Evolutionary conservation across 2,888 invertebrate species (phyloP).

Genomic region (Caradrina clavipalpis): DNA sequence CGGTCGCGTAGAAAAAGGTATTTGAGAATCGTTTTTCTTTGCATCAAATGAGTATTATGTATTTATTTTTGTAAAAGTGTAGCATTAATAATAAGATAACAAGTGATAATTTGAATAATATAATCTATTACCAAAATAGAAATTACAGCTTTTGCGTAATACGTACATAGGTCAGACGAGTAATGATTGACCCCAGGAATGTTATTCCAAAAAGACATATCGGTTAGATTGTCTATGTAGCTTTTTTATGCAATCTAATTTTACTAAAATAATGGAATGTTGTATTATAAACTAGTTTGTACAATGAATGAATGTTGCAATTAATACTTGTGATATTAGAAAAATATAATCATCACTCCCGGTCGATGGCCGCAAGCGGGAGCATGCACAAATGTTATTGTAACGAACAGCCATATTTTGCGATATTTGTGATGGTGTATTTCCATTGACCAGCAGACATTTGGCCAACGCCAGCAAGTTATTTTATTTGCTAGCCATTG

Average conservation of each 20-base stretch:
- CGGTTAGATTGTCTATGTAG: slow-evolving; percentile 77
- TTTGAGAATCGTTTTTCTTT: slow-evolving; percentile 72
- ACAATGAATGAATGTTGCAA: slow-evolving; percentile 82
- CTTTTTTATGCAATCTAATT: slow-evolving; percentile 74
- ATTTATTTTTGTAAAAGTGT: slow-evolving; percentile 84
- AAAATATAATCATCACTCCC: slow-evolving; percentile 72
- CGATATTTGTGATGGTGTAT: slow-evolving; percentile 75
- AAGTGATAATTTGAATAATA: slow-evolving; percentile 71
- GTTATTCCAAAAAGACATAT: slow-evolving; percentile 81
- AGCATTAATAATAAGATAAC: slow-evolving; percentile 68
- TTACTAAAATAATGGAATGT: slow-evolving; percentile 61
- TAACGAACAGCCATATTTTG: slow-evolving; percentile 88
- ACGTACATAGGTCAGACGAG: slow-evolving; percentile 52
- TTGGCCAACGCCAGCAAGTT: slow-evolving; percentile 52
- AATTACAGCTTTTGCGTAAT: slow-evolving; percentile 64
- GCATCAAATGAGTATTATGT: slow-evolving; percentile 79
- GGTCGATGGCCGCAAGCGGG: slow-evolving; percentile 60
- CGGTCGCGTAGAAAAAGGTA: slow-evolving; percentile 57
- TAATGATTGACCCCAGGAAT: slow-evolving; percentile 65
- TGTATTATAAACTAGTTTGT: slow-evolving; percentile 66
- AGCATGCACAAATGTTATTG: slow-evolving; percentile 84
- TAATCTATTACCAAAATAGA: slow-evolving; percentile 65
- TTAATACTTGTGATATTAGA: slow-evolving; percentile 88
- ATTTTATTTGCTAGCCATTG: slow-evolving; percentile 50
- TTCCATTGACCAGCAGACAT: slow-evolving; percentile 46